phyloP scores from a whole-genome alignment of 2,888 invertebrate species.

The Acrobasis repandana region DNA sequence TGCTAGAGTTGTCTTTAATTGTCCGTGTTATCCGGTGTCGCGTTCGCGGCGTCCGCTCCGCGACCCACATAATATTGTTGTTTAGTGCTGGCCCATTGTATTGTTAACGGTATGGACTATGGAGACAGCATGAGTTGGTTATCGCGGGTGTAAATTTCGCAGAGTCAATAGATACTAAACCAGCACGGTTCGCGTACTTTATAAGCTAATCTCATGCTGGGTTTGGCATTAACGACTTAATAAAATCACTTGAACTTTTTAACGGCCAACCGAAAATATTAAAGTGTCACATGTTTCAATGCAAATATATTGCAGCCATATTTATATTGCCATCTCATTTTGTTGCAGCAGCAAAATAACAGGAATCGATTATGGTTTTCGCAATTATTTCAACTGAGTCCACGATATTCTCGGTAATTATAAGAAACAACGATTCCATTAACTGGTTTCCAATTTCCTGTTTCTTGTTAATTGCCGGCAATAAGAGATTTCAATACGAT shows the following conservation, averaged over 20 bases:
- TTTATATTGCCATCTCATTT: not conserved
- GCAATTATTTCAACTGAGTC: conserved; percentile 12
- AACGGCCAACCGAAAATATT: not conserved
- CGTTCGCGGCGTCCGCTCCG: conserved; percentile 46
- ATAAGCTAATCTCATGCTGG: conserved; percentile 26
- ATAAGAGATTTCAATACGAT: conserved; percentile 54
- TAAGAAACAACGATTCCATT: conserved; percentile 23
- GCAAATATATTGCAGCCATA: conserved; percentile 5
- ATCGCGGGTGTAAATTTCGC: conserved; percentile 51
- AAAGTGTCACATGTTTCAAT: conserved; percentile 12
- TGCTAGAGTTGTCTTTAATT: conserved; percentile 66
- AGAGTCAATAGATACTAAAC: conserved; percentile 39
- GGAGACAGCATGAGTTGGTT: conserved; percentile 55
- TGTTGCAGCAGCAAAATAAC: conserved; percentile 7
- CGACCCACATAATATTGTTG: conserved; percentile 75
- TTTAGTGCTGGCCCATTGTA: conserved; percentile 67
- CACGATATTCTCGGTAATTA: conserved; percentile 13
- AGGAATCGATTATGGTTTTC: conserved; percentile 19
- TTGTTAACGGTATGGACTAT: conserved; percentile 65
- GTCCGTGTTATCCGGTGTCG: conserved; percentile 67
- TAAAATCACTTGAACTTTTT: conserved; percentile 2
- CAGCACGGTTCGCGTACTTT: conserved; percentile 29
- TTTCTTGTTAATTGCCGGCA: conserved; percentile 38
- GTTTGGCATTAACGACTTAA: conserved; percentile 23
- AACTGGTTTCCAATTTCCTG: conserved; percentile 30